Conservation (phyloP, 2,888 invertebrate genomes). For the Eupithecia centaureata region DNA sequence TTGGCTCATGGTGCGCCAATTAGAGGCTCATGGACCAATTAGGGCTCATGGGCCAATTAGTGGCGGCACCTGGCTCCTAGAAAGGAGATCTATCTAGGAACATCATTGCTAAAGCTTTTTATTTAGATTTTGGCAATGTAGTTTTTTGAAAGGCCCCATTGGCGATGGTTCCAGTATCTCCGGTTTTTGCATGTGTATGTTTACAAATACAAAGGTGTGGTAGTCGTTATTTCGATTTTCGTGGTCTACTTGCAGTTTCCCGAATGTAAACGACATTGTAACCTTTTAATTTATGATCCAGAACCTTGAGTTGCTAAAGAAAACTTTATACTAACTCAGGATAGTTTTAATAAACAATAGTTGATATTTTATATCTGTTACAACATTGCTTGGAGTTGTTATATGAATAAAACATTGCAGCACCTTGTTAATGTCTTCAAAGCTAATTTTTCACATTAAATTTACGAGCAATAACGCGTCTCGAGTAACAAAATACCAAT, state of each 20-base stretch:
- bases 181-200: background rate
- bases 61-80: conserved; percentile 25
- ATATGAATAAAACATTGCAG: background rate
- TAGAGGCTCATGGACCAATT: conserved; percentile 16
- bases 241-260: too few relatives aligned
- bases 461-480: conserved; percentile 12
- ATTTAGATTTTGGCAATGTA: too few relatives aligned
- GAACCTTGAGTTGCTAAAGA: too few relatives aligned
- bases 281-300: too few relatives aligned
- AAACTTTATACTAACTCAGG: too few relatives aligned
- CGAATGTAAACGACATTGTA: too few relatives aligned
- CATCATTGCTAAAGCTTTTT: background rate
- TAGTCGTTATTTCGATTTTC: too few relatives aligned
- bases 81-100: background rate
- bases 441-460: background rate
- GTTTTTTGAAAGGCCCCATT: background rate
- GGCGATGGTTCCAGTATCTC: background rate
- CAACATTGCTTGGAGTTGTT: background rate
- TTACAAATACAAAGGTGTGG: too few relatives aligned
- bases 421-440: background rate
- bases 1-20: conserved; percentile 7
- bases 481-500: conserved; percentile 18
- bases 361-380: background rate
- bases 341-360: too few relatives aligned
- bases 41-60: conserved; percentile 26